A percentile compares a stretch with the other conserved stretches of the same genome.
Evolutionary conservation across 2,113 vertebrate species (phyloP).

Genomic region (Nibea albiflora): DNA sequence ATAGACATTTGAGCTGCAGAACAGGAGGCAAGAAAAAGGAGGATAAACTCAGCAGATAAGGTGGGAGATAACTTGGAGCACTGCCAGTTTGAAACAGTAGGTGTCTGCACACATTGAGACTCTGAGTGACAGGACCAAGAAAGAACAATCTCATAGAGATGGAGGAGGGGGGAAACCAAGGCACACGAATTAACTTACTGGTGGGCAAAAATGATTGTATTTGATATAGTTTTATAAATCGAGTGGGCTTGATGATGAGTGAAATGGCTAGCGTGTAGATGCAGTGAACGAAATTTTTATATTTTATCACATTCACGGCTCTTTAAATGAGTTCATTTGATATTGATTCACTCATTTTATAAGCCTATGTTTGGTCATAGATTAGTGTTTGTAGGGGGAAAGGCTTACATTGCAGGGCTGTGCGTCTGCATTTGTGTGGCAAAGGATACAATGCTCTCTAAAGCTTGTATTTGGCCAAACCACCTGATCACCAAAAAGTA

Average conservation of each 20-base stretch:
- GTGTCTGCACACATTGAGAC: constrained; percentile 38
- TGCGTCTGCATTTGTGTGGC: constrained; percentile 34
- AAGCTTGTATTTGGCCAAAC: constrained; percentile 25
- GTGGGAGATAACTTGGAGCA: constrained; percentile 47
- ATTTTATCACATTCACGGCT: constrained; percentile 60
- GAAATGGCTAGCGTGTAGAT: constrained; percentile 24
- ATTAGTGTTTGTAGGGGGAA: constrained; percentile 47
- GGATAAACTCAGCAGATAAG: constrained; percentile 32
- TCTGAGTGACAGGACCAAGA: constrained; percentile 27
- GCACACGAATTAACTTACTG: constrained; percentile 33
- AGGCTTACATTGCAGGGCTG: constrained; percentile 20
- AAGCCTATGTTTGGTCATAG: constrained; percentile 54
- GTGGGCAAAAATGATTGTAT: constrained; percentile 70
- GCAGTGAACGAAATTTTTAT: constrained; percentile 48
- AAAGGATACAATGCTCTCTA: constrained; percentile 26
- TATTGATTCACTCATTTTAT: constrained; percentile 49
- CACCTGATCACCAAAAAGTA: constrained; percentile 42
- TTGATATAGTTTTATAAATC: constrained; percentile 71
- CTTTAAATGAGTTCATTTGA: constrained; percentile 63
- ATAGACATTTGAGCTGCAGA: constrained; percentile 39
- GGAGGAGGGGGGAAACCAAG: background rate
- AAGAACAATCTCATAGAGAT: constrained; percentile 23
- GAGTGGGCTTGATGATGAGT: constrained; percentile 40
- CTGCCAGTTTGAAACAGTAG: constrained; percentile 61
- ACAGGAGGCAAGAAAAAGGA: constrained; percentile 16